A percentile compares a stretch with the other conserved stretches of the same genome.
These are phyloP conservation scores for Arrhopalites spinosus DNA, from an alignment of 2,888 invertebrate genomes.

Conservation along the genomic window DNA sequence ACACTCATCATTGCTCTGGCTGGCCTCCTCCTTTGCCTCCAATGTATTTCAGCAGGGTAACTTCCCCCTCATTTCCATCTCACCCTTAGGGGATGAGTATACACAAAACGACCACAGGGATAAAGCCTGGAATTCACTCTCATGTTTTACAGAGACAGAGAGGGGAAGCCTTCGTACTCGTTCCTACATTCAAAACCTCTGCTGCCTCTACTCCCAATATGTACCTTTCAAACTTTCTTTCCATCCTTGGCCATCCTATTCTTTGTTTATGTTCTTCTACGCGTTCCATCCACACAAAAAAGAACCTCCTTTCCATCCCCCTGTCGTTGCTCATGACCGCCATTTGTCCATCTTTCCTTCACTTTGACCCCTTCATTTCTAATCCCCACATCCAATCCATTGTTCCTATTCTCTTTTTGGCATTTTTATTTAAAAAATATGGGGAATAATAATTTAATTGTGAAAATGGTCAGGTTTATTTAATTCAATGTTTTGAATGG, in stretches of 20 bases:
- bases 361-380: too few species aligned
- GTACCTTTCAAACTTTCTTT: not conserved
- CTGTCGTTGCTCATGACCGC: too few species aligned
- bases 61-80: not conserved
- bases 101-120: not conserved
- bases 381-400: too few species aligned
- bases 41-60: not conserved
- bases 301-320: too few species aligned
- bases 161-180: not conserved
- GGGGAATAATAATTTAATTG: too few species aligned
- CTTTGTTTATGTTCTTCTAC: not conserved
- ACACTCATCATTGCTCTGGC: slow-evolving; percentile 14
- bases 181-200: too few species aligned
- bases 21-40: not conserved
- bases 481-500: too few species aligned
- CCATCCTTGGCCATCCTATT: slow-evolving; percentile 2
- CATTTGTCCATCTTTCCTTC: too few species aligned
- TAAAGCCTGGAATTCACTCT: not conserved
- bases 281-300: too few species aligned
- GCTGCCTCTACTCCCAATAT: slow-evolving; percentile 1
- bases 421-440: too few species aligned
- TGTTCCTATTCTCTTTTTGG: too few species aligned
- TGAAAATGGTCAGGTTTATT: too few species aligned
- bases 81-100: slow-evolving; percentile 16
- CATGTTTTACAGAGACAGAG: not conserved